These are phyloP conservation scores for Orchestes rusci DNA, from an alignment of 2,888 invertebrate species.

Conservation along the genomic window DNA sequence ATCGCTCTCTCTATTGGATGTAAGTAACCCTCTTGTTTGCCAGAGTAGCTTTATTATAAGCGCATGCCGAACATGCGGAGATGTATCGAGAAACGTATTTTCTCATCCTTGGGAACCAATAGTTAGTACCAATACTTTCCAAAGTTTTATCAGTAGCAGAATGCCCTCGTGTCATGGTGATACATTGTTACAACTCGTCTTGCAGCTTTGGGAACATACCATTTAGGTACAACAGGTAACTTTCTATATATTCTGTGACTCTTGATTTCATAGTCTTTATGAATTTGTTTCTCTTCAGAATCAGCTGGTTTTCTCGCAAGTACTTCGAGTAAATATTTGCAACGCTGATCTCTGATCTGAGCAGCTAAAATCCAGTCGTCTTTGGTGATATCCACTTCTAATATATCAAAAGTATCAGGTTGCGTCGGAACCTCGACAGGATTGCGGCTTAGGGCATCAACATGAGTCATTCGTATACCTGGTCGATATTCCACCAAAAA, in stretches of 20 bases:
- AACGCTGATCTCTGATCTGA: slow-evolving; percentile 3
- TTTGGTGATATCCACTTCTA: neutral
- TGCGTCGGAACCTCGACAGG: neutral
- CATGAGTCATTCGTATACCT: slow-evolving; percentile 18
- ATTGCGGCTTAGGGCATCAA: slow-evolving; percentile 10
- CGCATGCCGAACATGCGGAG: slow-evolving; percentile 30
- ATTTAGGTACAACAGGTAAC: neutral
- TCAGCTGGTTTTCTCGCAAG: slow-evolving; percentile 11
- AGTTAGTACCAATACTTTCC: slow-evolving; percentile 7
- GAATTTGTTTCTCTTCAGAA: slow-evolving; percentile 1
- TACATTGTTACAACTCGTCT: slow-evolving; percentile 20
- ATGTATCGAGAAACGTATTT: slow-evolving; percentile 29
- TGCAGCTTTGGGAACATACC: slow-evolving; percentile 9
- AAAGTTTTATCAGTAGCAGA: slow-evolving; percentile 26
- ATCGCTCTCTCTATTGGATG: slow-evolving; percentile 1
- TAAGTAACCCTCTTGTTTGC: slow-evolving; percentile 20
- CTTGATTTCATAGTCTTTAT: slow-evolving; percentile 1
- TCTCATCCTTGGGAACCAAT: slow-evolving; percentile 20
- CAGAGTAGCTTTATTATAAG: slow-evolving; percentile 31
- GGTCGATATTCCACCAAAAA: slow-evolving; percentile 7
- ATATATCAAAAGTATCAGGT: neutral
- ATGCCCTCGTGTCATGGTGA: slow-evolving; percentile 34
- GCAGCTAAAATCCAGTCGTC: slow-evolving; percentile 9
- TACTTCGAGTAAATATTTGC: slow-evolving; percentile 1
- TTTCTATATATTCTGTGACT: neutral